Evolutionary conservation across 2,113 vertebrate species (phyloP).

Genomic region (Prolemur simus): DNA sequence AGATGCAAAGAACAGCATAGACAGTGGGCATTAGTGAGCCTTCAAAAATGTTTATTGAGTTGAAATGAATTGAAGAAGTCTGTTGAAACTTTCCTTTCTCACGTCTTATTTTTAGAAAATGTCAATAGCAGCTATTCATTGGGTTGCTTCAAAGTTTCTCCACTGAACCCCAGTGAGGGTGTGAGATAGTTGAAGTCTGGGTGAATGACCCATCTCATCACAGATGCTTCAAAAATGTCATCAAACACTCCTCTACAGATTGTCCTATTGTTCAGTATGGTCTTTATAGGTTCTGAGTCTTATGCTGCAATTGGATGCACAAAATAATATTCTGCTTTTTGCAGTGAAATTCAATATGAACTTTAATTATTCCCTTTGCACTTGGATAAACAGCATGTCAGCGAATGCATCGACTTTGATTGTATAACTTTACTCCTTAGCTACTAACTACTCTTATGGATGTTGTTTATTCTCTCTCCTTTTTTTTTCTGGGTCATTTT

Average conservation of each 20-base stretch:
- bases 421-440: not conserved
- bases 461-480: not conserved
- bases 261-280: slow-evolving; percentile 39
- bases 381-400: not conserved
- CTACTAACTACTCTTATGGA: not conserved
- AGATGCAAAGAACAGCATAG: slow-evolving; percentile 62
- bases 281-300: slow-evolving; percentile 37
- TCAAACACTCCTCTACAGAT: slow-evolving; percentile 51
- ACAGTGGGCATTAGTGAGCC: slow-evolving; percentile 56
- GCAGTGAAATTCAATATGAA: not conserved
- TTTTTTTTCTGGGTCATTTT: not conserved
- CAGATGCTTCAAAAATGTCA: slow-evolving; percentile 61
- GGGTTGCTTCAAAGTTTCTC: slow-evolving; percentile 68
- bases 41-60: slow-evolving; percentile 70
- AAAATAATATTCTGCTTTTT: not conserved
- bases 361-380: slow-evolving; percentile 30
- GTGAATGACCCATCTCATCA: slow-evolving; percentile 76
- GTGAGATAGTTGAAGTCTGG: slow-evolving; percentile 60
- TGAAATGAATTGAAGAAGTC: slow-evolving; percentile 72
- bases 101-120: slow-evolving; percentile 74
- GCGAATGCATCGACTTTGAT: not conserved
- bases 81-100: slow-evolving; percentile 62
- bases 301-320: not conserved
- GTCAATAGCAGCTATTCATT: slow-evolving; percentile 66
- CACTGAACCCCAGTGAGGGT: slow-evolving; percentile 14